A percentile compares a stretch with the other conserved stretches of the same genome.
These are phyloP conservation scores for Laticauda colubrina DNA, from an alignment of 2,113 vertebrate species.

Conservation along the genomic window DNA sequence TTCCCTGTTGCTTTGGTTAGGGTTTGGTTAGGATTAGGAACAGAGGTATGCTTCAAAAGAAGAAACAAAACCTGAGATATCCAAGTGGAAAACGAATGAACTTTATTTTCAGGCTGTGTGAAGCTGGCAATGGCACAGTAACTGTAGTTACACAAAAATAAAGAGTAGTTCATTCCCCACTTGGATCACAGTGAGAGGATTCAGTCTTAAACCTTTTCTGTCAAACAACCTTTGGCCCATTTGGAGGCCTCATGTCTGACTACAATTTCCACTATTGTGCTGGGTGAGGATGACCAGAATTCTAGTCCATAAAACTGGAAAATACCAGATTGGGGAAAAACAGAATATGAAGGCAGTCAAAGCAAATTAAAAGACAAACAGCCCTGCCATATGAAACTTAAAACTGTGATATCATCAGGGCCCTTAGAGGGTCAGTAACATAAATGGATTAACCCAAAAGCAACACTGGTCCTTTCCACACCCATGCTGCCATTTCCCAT, in stretches of 20 bases:
- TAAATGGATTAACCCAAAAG: background rate
- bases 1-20: background rate
- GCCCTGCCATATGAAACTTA: background rate
- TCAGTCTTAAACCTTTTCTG: background rate
- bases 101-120: constrained; percentile 17
- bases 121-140: constrained; percentile 4
- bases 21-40: background rate
- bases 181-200: constrained; percentile 14
- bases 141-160: background rate
- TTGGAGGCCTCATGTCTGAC: background rate
- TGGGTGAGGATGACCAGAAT: background rate
- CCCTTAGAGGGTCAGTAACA: background rate
- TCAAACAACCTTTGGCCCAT: background rate
- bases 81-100: constrained; percentile 1
- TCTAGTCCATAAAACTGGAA: background rate
- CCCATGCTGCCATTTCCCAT: background rate
- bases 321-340: background rate
- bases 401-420: background rate
- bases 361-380: background rate
- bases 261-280: background rate
- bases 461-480: background rate
- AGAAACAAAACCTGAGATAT: background rate
- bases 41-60: background rate
- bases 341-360: background rate
- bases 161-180: background rate